Base-by-base conservation (phyloP, 2,797 vertebrate genomes). In the Schizothorax lantsangensis region DNA sequence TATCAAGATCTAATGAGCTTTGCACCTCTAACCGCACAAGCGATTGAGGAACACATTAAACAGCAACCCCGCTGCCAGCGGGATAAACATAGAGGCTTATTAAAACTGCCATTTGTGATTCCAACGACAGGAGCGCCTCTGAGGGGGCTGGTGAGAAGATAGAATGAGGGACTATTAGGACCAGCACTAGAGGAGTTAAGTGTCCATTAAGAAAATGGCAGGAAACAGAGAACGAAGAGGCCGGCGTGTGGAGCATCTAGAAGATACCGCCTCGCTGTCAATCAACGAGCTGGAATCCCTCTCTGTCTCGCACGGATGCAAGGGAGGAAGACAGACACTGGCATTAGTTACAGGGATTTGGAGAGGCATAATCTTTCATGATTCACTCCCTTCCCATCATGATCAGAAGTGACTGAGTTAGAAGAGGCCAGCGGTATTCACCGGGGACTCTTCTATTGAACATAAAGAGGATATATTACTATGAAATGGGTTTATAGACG, bases 91-190 rank as follows among this genome's bases (percentile, higher is more conserved):
- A 49, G 5, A 33, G 12, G 83, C 81, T 87, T 90, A 87, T 91
- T 89, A 91, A 87, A 64, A 66, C 40, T 19, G 86, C 75, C 81
- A 87, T 87, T 88, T 79, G 88, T 79, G 84, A 84, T 71, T 83
- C 33, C 40, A 21, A 57, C 9, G 36, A 30, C 68, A 33, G 45
- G 30, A 17, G 84, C 5, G 11, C 79, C 81, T 78, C 69, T 79
- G 26, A 45, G 5, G 64, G 80, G 82, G 64, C 80, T 57, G 64
- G 84, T 83, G 79, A 87, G 84, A 90, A 85, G 86, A 91, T 90
- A 84, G 86, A 92, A 88, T 57, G 36, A 74, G 2, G 19, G 83
- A 49, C 88, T 90, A 91, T 91, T 92, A 92, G 88, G 78, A 79
- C 79, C 73, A 88, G 88, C 84, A 45, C 33, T 3, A 62, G 72